A percentile compares a stretch with the other conserved stretches of the same genome.
phyloP scores from a whole-genome alignment of 2,888 invertebrate genomes.

The Phyllotreta cruciferae region DNA sequence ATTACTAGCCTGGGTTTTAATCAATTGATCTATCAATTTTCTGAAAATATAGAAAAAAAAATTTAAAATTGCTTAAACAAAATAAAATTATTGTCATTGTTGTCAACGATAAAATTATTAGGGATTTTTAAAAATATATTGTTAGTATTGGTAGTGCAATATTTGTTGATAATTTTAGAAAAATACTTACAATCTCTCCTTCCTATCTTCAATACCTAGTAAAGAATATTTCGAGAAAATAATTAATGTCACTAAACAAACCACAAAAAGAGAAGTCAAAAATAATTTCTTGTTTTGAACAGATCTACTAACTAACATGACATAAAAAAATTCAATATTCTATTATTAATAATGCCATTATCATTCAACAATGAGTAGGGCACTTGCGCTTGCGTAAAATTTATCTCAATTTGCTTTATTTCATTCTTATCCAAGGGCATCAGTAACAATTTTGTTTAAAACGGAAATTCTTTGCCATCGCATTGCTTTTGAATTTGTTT shows the following conservation, averaged over 20 bases:
- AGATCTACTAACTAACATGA: slow-evolving; percentile 7
- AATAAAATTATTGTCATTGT: neutral
- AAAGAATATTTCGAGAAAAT: slow-evolving; percentile 28
- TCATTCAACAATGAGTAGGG: too few relatives aligned
- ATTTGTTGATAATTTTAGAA: neutral
- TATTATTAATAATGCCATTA: too few relatives aligned
- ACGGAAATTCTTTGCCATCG: neutral
- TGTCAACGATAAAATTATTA: neutral
- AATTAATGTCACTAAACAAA: slow-evolving; percentile 30
- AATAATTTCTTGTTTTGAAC: slow-evolving; percentile 8
- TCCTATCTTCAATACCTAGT: slow-evolving; percentile 35
- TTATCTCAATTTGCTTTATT: too few relatives aligned
- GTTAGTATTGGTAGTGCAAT: too few relatives aligned
- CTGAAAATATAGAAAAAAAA: slow-evolving; percentile 50
- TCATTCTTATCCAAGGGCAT: too few relatives aligned
- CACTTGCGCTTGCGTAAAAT: too few relatives aligned
- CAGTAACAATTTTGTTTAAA: too few relatives aligned
- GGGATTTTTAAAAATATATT: too few relatives aligned
- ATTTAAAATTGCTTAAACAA: neutral
- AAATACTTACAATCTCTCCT: slow-evolving; percentile 36
- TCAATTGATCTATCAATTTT: slow-evolving; percentile 61
- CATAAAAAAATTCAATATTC: neutral
- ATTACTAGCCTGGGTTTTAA: slow-evolving; percentile 59
- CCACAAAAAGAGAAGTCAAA: slow-evolving; percentile 12
- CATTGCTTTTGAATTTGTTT: neutral